Conservation (phyloP, 2,797 vertebrate species). For the Acrossocheilus wenchowensis region DNA sequence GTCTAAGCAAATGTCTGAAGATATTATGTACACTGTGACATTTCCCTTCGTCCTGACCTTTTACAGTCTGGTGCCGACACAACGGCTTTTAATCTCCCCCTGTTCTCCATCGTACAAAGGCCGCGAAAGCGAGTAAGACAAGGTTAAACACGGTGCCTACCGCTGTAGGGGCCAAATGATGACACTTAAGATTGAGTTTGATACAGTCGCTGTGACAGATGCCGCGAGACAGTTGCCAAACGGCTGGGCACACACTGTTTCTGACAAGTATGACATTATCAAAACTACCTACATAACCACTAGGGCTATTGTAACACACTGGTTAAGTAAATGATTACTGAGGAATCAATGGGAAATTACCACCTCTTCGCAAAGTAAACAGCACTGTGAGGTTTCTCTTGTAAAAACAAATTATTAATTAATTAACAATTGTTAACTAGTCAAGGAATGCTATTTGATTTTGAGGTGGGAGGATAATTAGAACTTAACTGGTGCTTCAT, state of each 20-base stretch:
- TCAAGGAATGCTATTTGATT: background rate
- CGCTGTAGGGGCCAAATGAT: conserved; percentile 11
- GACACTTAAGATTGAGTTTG: conserved; percentile 33
- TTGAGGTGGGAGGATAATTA: background rate
- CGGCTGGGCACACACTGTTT: background rate
- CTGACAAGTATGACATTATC: conserved; percentile 15
- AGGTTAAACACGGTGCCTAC: conserved; percentile 18
- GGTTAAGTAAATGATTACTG: background rate
- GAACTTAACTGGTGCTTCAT: conserved; percentile 10
- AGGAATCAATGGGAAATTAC: background rate
- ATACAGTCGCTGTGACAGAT: conserved; percentile 30
- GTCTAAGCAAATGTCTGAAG: conserved; percentile 42
- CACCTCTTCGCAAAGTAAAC: background rate
- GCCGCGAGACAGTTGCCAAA: conserved; percentile 13
- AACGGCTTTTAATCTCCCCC: conserved; percentile 14
- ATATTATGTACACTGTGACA: conserved; percentile 53
- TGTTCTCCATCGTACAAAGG: conserved; percentile 18
- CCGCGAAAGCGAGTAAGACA: conserved; percentile 1
- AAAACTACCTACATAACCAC: background rate
- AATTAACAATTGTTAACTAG: background rate
- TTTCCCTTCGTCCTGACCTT: conserved; percentile 53
- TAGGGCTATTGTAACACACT: background rate
- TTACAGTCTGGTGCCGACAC: conserved; percentile 37
- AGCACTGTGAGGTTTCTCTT: background rate
- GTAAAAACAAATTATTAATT: background rate